Evolutionary conservation across 2,113 vertebrate species (phyloP), one percentile per base, ranked within the genome.

Genomic region (Nettapus auritus): DNA sequence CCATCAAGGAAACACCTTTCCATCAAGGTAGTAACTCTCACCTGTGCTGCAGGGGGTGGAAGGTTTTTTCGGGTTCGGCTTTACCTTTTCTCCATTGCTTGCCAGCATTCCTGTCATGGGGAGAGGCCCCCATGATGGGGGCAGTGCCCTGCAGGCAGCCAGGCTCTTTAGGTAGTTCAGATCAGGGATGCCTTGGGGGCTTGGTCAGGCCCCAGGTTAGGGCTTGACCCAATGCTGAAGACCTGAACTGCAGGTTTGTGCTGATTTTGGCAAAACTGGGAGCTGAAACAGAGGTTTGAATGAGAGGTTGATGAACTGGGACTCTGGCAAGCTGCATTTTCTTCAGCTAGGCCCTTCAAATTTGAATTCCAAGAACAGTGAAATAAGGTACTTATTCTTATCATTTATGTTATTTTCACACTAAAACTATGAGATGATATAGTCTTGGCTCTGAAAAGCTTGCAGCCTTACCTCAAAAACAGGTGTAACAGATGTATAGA

Each of bases 51-150:
- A 44, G 57, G 9, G 6, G 34, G 6, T 7, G 19, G 48, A 59
- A 33, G 19, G 11, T 31, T 59, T 68, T 11, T 3, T 0, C 0
- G 5, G 34, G 50, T 33, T 38, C 3, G 2, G 34, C 9, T 7
- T 13, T 44, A 48, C 57, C n/a, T 8, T 17, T 10, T 52, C 6
- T 38, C 36, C 0, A 0, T 52, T 40, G 6, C 12, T 48, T n/a
- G 21, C 53, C 38, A 6, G 2, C 16, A 1, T 17, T 33, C 16
- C 46, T 70, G 53, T 26, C 26, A 2, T 2, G 3, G 22, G n/a
- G 26, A 66, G 34, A 36, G 22, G 9, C 29, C 42, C 20, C 22
- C 22, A 2, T 23, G 2, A 0, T 0, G 0, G 26, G 10, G 14
- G 15, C 82, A 75, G 36, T 6, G 1, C 11, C 0, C 8, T 57